Percentiles rank a stretch among this genome's conserved stretches.
Evolutionary conservation across 2,113 vertebrate species (phyloP).

Genomic region (Nesospiza acunhae): DNA sequence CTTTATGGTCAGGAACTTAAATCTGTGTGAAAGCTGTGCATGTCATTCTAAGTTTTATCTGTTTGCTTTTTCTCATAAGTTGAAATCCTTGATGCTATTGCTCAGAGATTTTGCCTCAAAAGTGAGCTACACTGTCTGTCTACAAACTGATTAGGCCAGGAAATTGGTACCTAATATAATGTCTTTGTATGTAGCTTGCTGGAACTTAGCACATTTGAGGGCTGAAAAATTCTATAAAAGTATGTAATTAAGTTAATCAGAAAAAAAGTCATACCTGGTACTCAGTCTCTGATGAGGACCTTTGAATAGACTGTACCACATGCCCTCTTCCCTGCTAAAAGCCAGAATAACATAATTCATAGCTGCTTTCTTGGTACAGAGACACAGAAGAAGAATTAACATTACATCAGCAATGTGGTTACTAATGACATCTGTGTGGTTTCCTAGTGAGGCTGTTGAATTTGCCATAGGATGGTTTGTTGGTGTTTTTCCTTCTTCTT

Average conservation of each 20-base stretch:
- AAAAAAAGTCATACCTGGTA: conserved; percentile 8
- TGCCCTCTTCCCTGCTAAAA: background rate
- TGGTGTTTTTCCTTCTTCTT: background rate
- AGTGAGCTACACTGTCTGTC: background rate
- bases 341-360: background rate
- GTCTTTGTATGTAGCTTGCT: background rate
- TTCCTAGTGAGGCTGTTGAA: background rate
- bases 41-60: background rate
- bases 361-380: background rate
- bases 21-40: background rate
- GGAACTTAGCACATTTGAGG: background rate
- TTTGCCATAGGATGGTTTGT: background rate
- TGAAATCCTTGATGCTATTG: background rate
- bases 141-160: background rate
- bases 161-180: background rate
- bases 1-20: background rate
- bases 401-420: background rate
- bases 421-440: background rate
- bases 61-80: background rate
- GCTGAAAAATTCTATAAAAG: background rate
- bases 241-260: background rate
- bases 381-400: background rate
- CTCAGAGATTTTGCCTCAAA: background rate
- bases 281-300: background rate
- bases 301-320: conserved; percentile 15